These are phyloP conservation scores for Papilio aristodemus DNA, from an alignment of 1,140 invertebrate species.

Conservation along the genomic window DNA sequence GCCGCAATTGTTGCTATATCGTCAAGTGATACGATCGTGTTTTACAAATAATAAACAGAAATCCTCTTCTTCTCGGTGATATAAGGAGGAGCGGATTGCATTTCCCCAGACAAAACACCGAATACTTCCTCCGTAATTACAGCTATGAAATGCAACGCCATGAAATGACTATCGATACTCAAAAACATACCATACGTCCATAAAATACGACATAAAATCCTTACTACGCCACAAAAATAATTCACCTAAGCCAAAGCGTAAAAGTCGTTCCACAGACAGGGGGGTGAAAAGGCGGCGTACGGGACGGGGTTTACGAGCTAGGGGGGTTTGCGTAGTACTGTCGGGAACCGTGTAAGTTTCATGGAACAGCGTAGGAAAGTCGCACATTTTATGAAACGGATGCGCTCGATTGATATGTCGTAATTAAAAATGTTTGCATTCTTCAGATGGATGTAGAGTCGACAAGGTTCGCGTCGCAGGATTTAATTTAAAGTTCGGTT, in stretches of 20 bases:
- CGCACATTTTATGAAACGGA: conserved; percentile 2
- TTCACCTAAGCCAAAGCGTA: conserved; percentile 14
- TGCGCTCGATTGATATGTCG: conserved; percentile 7
- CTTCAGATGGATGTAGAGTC: not conserved
- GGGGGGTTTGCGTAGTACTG: not conserved
- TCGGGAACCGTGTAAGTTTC: not conserved
- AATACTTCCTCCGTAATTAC: conserved; percentile 19
- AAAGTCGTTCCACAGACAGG: conserved; percentile 16
- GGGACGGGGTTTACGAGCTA: not conserved
- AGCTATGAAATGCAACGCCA: conserved; percentile 15
- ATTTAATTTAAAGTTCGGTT: too few relatives aligned
- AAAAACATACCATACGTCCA: conserved; percentile 1
- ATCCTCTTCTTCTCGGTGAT: not conserved
- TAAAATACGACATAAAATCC: conserved; percentile 15
- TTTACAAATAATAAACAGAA: conserved; percentile 6
- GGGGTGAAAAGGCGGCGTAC: not conserved
- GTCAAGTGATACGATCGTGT: not conserved
- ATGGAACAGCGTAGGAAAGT: conserved; percentile 6
- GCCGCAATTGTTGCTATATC: not conserved
- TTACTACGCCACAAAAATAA: not conserved
- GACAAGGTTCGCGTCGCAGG: not conserved
- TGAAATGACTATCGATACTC: not conserved
- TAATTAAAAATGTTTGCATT: conserved; percentile 6
- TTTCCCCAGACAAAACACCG: conserved; percentile 10
- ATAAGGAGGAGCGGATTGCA: conserved; percentile 14